These are phyloP conservation scores for Apostichopus californicus DNA, from an alignment of 35 echinoderm and acorn worm species.

Conservation along the genomic window DNA sequence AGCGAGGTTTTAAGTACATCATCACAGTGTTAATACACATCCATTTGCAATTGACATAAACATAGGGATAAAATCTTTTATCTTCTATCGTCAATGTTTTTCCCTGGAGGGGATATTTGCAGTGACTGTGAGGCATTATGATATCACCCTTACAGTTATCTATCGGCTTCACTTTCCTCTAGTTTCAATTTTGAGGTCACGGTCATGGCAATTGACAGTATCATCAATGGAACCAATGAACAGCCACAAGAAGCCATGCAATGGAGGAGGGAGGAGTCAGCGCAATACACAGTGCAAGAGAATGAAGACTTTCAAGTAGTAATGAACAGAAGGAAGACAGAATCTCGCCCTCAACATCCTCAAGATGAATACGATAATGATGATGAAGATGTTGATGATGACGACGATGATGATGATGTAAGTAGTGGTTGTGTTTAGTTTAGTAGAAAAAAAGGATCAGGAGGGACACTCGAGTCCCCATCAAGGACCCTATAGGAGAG, in stretches of 20 bases:
- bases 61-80: too few species aligned
- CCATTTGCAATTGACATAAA: too few species aligned
- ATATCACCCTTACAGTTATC: too few species aligned
- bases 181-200: not conserved
- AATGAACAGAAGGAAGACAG: not conserved
- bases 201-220: not conserved
- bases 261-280: not conserved
- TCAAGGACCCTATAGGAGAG: too few species aligned
- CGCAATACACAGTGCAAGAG: not conserved
- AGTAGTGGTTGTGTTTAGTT: not conserved
- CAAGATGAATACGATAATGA: not conserved
- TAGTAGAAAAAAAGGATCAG: too few species aligned
- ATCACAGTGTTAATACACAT: too few species aligned
- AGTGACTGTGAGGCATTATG: too few species aligned
- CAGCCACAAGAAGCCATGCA: not conserved
- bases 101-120: too few species aligned
- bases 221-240: not conserved
- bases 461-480: too few species aligned
- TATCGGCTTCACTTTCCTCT: not conserved
- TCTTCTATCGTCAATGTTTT: too few species aligned
- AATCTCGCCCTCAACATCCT: not conserved
- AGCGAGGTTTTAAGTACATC: too few species aligned
- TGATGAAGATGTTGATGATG: not conserved
- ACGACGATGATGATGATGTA: slow-evolving; percentile 2
- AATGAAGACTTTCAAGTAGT: not conserved